Base-by-base conservation (phyloP, 92 coral and sea anemone genomes). In the Pocillopora meandrina region DNA sequence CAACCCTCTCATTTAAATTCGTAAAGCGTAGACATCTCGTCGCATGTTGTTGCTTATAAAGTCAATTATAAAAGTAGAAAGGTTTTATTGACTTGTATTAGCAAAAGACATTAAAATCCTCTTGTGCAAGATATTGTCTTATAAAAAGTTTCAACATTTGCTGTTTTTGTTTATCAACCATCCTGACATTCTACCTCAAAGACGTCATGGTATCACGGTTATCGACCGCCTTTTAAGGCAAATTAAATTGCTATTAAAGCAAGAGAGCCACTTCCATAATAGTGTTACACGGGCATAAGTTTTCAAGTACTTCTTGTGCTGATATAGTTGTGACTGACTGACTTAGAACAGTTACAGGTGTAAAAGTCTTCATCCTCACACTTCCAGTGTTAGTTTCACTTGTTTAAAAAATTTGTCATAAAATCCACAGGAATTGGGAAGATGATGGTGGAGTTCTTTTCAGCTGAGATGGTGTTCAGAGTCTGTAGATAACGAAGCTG, bases 401-500 rank as follows among this genome's bases (percentile, higher is more conserved):
- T 84, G 47, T 87, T 64, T 14, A 91, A 26, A 77, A 88, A 84
- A 18, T 70, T 80, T 15, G 78, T 66, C 36, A 91, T 47, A 65
- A 84, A 57, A 49, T 95, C 95, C 69, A 93, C 82, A 9, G 98
- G 98, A 34, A 95, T 86, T 1, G 98, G 98, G 86, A 95, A 93
- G 56, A 95, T 83, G 31, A 95, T 95, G 69, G 98, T 95, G 15
- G 98, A 95, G 79, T 95, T 95, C 68, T 95, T 95, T 90, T 95
- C 98, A 26, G 98, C 98, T 1, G 98, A 92, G 74, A 95, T 93
- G 15, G 94, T 90, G 87, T 90, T 95, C 23, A 95, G 87, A 14
- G 98, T 95, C 78, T 95, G 98, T 13, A 95, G 94, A 59, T 95
- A 95, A 47, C 98, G 90, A 52, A 95, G 92, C 82, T 95, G 98